phyloP scores from a whole-genome alignment of 1,140 invertebrate genomes.

The Heliothis subflexa region DNA sequence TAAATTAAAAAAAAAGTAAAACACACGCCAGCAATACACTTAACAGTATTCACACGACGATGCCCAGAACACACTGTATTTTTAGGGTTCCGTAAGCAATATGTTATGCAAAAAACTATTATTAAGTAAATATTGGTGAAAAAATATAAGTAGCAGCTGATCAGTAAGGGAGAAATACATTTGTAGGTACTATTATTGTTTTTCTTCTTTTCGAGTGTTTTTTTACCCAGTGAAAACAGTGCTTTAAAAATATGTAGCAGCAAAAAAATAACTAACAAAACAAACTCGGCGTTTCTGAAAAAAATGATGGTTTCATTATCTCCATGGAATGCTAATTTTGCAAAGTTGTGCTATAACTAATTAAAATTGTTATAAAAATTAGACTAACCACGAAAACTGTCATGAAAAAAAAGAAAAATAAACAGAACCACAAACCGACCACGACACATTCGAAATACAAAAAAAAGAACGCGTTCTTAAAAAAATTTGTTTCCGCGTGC shows the following conservation, averaged over 20 bases:
- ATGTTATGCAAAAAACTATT: background rate
- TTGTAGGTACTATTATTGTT: no score
- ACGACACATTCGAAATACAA: constrained; percentile 67
- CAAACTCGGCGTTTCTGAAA: no score
- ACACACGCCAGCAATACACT: constrained; percentile 81
- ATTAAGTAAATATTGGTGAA: background rate
- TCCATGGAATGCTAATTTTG: no score
- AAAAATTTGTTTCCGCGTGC: constrained; percentile 78
- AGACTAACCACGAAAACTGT: no score
- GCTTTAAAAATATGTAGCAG: no score
- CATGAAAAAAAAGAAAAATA: constrained; percentile 18
- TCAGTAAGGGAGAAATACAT: no score
- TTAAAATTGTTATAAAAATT: no score
- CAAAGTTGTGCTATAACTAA: no score
- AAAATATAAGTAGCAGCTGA: background rate
- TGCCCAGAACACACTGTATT: constrained; percentile 67
- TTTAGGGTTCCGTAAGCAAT: constrained; percentile 40
- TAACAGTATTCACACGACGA: constrained; percentile 78
- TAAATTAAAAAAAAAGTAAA: constrained; percentile 78
- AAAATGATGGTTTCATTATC: no score
- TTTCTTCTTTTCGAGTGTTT: no score
- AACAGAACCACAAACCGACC: constrained; percentile 48
- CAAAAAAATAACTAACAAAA: no score
- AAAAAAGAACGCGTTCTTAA: constrained; percentile 77
- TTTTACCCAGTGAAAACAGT: no score